Evolutionary conservation across 2,797 vertebrate species (phyloP), one percentile per base, ranked within the genome.

Genomic region (Paedocypris micromegethes): DNA sequence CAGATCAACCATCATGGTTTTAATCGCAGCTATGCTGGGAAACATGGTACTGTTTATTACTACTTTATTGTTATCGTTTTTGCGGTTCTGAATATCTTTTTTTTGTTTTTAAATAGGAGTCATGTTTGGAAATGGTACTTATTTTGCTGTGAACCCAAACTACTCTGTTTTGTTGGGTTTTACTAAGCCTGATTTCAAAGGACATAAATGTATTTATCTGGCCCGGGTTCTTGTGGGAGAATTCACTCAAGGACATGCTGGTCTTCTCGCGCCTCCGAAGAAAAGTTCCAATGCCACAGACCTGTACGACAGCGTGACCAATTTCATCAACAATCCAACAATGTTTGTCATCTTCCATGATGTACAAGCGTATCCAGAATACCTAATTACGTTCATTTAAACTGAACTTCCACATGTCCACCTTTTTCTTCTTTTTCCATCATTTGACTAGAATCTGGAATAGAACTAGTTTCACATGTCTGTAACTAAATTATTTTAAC

Each of bases 21-120:
- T 78, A 87, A 89, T 79, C 86, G 89, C 65, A 83, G 87, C 81
- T 86, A 84, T 4, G 86, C 89, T 4, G 87, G 87, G 46, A 0
- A 0, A 0, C 74, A 86, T 1, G 89, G 89, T 90, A 81, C 39
- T 48, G 6, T 54, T 4, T 7, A 23, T 54, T 61, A 37, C 9
- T 48, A 2, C 62, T 48, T 55, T 3, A 6, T 40, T 46, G 2
- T 0, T 48, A 49, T 4, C 5, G 0, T 3, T 23, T 4, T 49
- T 23, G 0, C 3, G 23, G 23, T 23, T 23, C 23, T 23, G 23
- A 23, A 23, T 23, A 23, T 47, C 8, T 59, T 57, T n/a, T n/a
- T 23, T 23, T 23, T 23, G 23, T 23, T 23, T 23, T 23, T 23
- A 23, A 23, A 23, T 65, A 87, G 88, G 51, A 64, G 83, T 81